These are phyloP conservation scores for Seira musarum DNA, from an alignment of 2,888 invertebrate genomes.

Conservation along the genomic window DNA sequence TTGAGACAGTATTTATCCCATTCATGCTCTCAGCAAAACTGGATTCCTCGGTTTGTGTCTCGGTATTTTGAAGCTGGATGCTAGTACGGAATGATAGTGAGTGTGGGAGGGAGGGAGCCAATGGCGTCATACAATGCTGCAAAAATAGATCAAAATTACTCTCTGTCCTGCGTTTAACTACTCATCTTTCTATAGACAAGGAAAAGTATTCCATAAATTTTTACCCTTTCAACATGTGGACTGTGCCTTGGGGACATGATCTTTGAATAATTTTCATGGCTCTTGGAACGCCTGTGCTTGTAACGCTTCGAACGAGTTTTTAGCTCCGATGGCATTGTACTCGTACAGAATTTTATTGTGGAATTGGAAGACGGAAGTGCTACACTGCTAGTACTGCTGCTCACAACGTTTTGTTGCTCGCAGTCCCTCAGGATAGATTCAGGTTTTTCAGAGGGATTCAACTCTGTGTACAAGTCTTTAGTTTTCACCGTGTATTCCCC, in stretches of 20 bases:
- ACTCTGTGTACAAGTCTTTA: conserved; percentile 63
- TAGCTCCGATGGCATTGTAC: conserved; percentile 52
- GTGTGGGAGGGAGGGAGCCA: conserved; percentile 35
- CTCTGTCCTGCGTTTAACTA: too few species aligned
- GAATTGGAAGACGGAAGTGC: conserved; percentile 44
- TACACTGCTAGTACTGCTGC: neutral
- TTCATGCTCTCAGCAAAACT: conserved; percentile 52
- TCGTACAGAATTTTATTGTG: conserved; percentile 40
- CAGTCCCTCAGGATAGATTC: conserved; percentile 60
- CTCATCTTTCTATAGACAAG: too few species aligned
- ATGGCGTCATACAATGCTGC: conserved; percentile 41
- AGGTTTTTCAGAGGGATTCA: conserved; percentile 64
- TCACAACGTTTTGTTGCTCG: conserved; percentile 13
- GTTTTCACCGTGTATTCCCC: conserved; percentile 33
- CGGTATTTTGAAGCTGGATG: conserved; percentile 50
- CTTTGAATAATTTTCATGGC: conserved; percentile 68
- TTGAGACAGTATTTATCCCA: conserved; percentile 20
- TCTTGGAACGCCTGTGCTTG: conserved; percentile 66
- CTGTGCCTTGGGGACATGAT: conserved; percentile 65
- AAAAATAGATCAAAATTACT: conserved; percentile 16
- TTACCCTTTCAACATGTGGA: conserved; percentile 65
- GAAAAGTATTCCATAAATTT: neutral
- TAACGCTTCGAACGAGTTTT: conserved; percentile 57
- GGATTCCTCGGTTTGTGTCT: conserved; percentile 68
- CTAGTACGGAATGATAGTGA: conserved; percentile 50